These are phyloP conservation scores for Cydia strobilella DNA, from an alignment of 1,140 invertebrate species.

Conservation along the genomic window DNA sequence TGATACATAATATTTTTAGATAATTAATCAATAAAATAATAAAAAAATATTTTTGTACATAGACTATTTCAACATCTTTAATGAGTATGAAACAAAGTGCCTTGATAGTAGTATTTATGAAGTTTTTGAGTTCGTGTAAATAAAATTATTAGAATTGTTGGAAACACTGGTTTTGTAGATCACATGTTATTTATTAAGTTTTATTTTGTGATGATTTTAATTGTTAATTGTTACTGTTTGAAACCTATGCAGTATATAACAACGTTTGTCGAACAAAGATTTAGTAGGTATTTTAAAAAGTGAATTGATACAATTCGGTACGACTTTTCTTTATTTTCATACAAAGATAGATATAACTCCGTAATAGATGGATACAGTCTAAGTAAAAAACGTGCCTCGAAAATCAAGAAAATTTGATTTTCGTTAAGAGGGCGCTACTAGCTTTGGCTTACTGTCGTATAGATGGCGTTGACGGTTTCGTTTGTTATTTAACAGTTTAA, in stretches of 20 bases:
- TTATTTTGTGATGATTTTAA: constrained; percentile 50
- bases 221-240: constrained; percentile 29
- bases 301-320: background rate
- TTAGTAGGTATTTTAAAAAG: background rate
- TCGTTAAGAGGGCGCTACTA: too few species aligned
- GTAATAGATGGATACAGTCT: too few species aligned
- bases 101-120: constrained; percentile 51
- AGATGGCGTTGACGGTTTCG: too few species aligned
- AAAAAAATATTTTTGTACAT: constrained; percentile 53
- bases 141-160: constrained; percentile 46
- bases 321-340: background rate
- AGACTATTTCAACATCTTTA: constrained; percentile 2
- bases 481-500: too few species aligned
- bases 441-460: too few species aligned
- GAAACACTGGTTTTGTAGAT: constrained; percentile 59
- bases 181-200: constrained; percentile 52
- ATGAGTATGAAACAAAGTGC: constrained; percentile 46
- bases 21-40: constrained; percentile 55
- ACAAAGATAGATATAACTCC: too few species aligned
- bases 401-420: too few species aligned
- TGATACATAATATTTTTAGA: constrained; percentile 74
- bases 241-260: constrained; percentile 19
- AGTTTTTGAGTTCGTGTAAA: constrained; percentile 45
- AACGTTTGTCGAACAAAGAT: constrained; percentile 20
- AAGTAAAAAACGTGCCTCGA: too few species aligned